phyloP scores from a whole-genome alignment of 2,113 vertebrate species.

The Gambusia holbrooki region DNA sequence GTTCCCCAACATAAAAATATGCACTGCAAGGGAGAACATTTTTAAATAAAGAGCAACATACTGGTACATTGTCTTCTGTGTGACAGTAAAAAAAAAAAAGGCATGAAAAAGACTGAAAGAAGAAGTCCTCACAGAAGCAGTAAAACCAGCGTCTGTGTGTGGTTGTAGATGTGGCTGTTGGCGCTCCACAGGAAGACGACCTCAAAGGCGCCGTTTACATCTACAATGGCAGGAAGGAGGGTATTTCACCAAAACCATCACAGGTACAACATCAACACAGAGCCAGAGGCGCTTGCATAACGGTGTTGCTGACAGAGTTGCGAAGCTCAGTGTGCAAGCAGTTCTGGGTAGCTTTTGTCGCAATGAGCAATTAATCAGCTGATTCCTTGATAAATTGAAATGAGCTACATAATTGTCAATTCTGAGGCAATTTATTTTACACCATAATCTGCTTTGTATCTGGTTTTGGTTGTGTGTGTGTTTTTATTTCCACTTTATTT shows the following conservation, averaged over 20 bases:
- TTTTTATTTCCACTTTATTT: too few species aligned
- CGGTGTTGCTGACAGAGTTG: too few species aligned
- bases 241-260: conserved; percentile 66
- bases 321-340: not conserved
- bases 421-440: too few species aligned
- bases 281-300: too few species aligned
- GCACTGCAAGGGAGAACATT: not conserved
- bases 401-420: too few species aligned
- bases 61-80: not conserved
- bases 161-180: conserved; percentile 64
- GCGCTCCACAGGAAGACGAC: conserved; percentile 73
- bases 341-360: not conserved
- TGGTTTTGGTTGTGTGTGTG: too few species aligned
- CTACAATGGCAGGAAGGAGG: conserved; percentile 67
- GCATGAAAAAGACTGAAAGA: not conserved
- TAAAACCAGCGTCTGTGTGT: conserved; percentile 20
- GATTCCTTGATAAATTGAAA: too few species aligned
- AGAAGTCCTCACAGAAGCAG: conserved; percentile 1
- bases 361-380: too few species aligned
- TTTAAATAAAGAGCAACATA: not conserved
- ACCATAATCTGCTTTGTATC: too few species aligned
- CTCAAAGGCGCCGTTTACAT: conserved; percentile 75
- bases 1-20: not conserved
- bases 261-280: conserved; percentile 50
- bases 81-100: not conserved